Evolutionary conservation across 2,113 vertebrate genomes (phyloP), one percentile per base, ranked within the genome.

Genomic region (Aptenodytes patagonicus): DNA sequence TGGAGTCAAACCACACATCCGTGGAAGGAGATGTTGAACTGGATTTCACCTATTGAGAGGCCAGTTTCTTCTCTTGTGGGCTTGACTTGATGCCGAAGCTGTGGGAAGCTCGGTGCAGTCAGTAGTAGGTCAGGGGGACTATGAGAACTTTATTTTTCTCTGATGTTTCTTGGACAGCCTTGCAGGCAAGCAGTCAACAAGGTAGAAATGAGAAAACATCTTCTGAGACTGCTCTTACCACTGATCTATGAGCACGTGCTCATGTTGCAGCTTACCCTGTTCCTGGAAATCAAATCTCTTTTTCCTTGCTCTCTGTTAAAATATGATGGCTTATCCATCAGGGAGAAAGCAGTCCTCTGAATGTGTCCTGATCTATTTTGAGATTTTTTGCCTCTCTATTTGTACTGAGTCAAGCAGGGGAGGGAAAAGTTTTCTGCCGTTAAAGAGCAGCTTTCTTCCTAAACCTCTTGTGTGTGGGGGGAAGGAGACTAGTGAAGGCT

Each of bases 291-390:
- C 25, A 32, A 34, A 42, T 26, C 40, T 36, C 22, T 26, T 46
- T 58, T 26, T 83, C 32, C 28, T 64, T 81, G 20, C 17, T 49
- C 1, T 18, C 28, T 49, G 22, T 44, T 77, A 64, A 58, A 83
- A 38, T 28, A 6, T 1, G 52, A 17, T 18, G 58, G 78, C 14
- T 83, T 25, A 25, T n/a, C 32, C 36, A 4, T 51, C 22, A 8
- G 29, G 22, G 47, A 52, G 51, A 38, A 28, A 49, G 52, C 24
- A 38, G 55, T 32, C 22, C 47, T 87, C 58, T 12, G 13, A 7
- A 10, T 10, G 32, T 8, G 26, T 18, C 34, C 55, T 17, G 10
- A 6, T 32, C 66, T 3, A 0, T 11, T 3, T 3, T 14, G 46
- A 73, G 80, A 25, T 44, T 85, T 28, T 36, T 57, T 34, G 44